phyloP scores from a whole-genome alignment of 1,140 invertebrate genomes.

The Meloidogyne hapla region DNA sequence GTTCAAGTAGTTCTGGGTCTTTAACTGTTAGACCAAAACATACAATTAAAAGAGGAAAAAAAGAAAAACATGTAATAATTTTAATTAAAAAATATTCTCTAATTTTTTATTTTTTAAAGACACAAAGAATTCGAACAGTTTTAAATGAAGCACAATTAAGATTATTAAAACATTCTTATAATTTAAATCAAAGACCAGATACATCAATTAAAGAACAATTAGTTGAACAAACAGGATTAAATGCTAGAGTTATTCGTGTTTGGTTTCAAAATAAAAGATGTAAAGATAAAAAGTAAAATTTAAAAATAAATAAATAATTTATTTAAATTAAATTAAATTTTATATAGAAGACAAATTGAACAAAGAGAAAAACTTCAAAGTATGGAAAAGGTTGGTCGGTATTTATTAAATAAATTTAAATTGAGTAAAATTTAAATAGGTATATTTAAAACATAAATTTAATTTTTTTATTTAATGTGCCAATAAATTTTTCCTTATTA shows the following conservation, averaged over 20 bases:
- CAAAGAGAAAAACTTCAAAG: slow-evolving; percentile 89
- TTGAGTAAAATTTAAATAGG: too few species aligned
- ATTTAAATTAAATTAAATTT: neutral
- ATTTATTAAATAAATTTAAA: neutral
- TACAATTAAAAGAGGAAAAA: slow-evolving; percentile 27
- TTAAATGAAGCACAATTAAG: slow-evolving; percentile 97
- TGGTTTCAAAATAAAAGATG: slow-evolving; percentile 88
- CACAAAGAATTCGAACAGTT: slow-evolving; percentile 91
- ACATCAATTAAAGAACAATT: slow-evolving; percentile 98
- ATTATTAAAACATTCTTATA: slow-evolving; percentile 78
- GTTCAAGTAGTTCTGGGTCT: slow-evolving; percentile 24
- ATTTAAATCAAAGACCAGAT: slow-evolving; percentile 93
- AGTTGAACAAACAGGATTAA: slow-evolving; percentile 87
- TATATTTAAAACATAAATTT: too few species aligned
- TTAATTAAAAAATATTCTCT: neutral
- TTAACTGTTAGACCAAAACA: slow-evolving; percentile 20
- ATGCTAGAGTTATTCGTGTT: slow-evolving; percentile 50
- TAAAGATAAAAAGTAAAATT: slow-evolving; percentile 82
- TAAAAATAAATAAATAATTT: neutral
- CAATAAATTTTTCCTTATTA: too few species aligned
- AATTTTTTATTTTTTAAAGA: slow-evolving; percentile 71
- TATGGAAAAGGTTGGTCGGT: slow-evolving; percentile 81
- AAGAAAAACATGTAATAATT: slow-evolving; percentile 24
- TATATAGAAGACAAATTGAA: slow-evolving; percentile 72
- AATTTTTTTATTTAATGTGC: too few species aligned